Evolutionary conservation across 2,888 invertebrate genomes (phyloP).

Genomic region (Chloroclysta siterata): DNA sequence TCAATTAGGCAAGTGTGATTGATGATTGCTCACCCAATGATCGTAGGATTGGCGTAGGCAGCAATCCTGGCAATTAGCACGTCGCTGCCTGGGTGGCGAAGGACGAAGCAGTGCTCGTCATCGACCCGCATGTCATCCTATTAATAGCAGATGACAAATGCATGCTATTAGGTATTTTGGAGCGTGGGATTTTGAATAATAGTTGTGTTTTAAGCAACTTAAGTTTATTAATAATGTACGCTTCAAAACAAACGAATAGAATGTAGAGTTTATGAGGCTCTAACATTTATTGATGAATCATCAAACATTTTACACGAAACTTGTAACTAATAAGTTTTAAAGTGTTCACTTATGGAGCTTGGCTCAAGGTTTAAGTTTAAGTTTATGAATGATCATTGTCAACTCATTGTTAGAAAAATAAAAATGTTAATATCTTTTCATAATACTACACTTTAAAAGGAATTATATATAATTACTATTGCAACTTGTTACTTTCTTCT

Average conservation of each 20-base stretch:
- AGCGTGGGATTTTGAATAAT: conserved; percentile 40
- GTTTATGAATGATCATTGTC: too few relatives aligned
- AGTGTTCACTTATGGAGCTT: too few relatives aligned
- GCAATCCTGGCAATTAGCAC: conserved; percentile 39
- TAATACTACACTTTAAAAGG: too few relatives aligned
- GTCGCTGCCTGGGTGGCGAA: conserved; percentile 25
- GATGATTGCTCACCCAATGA: conserved; percentile 37
- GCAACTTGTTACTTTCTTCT: too few relatives aligned
- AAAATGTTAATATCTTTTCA: too few relatives aligned
- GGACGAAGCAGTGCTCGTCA: conserved; percentile 30
- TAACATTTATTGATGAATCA: neutral
- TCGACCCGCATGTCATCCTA: conserved; percentile 37
- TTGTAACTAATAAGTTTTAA: neutral
- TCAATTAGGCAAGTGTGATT: conserved; percentile 20
- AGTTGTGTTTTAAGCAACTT: neutral
- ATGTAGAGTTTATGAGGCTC: neutral
- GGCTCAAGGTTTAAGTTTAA: too few relatives aligned
- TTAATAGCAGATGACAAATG: conserved; percentile 43
- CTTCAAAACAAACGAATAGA: conserved; percentile 4
- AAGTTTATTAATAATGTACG: neutral
- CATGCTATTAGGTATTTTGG: conserved; percentile 20
- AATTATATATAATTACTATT: too few relatives aligned
- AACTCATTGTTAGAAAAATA: too few relatives aligned
- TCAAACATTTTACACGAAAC: neutral
- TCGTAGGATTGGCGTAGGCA: conserved; percentile 33